Percentiles rank a stretch among this genome's conserved stretches.
These are phyloP conservation scores for Pristis pectinata DNA, from an alignment of 2,797 vertebrate species.

Conservation along the genomic window DNA sequence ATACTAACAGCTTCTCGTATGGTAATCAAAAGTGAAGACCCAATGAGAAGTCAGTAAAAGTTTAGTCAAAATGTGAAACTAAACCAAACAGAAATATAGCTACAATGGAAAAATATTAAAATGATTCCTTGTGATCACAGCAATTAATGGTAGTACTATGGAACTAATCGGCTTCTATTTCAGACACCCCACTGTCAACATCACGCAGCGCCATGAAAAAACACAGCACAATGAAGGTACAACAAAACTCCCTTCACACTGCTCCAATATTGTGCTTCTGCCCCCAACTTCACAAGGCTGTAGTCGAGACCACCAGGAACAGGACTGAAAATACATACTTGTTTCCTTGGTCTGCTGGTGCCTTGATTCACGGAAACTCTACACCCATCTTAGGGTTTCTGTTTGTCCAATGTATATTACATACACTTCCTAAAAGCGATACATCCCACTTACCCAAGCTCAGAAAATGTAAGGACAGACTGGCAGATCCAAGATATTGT, in stretches of 20 bases:
- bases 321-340: neutral
- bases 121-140: neutral
- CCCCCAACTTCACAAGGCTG: neutral
- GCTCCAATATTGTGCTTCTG: neutral
- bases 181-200: neutral
- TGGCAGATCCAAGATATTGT: neutral
- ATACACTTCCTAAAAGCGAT: neutral
- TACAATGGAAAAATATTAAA: neutral
- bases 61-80: neutral
- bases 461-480: neutral
- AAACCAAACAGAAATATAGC: neutral
- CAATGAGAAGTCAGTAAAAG: neutral
- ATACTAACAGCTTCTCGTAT: neutral
- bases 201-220: neutral
- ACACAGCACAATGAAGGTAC: neutral
- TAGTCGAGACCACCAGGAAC: neutral
- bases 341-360: neutral
- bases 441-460: neutral
- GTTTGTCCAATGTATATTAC: neutral
- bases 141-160: neutral
- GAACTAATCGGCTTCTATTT: neutral
- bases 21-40: neutral
- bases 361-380: neutral
- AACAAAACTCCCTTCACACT: neutral
- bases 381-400: neutral